Evolutionary conservation across 2,888 invertebrate species (phyloP), one percentile per base, ranked within the genome.

Genomic region (Dysmachus trigonus): DNA sequence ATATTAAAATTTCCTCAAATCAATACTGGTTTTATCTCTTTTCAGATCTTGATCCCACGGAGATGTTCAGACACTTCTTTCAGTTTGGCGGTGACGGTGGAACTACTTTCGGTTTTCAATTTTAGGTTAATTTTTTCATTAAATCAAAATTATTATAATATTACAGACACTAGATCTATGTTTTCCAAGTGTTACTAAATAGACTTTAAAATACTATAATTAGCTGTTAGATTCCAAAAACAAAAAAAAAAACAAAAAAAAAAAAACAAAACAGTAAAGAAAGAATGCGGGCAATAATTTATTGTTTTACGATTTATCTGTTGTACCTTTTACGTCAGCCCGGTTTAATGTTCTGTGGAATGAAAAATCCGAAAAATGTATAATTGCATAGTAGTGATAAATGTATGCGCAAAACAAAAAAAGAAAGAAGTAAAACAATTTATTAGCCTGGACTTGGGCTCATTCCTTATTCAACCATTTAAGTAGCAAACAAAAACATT

Each of bases 1-100:
- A n/a, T n/a, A n/a, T n/a, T n/a, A n/a, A n/a, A n/a, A n/a, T n/a
- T n/a, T n/a, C n/a, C n/a, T n/a, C n/a, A n/a, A 41, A 41, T 30
- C 31, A 81, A 41, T 1, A 53, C 0, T 51, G 6, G 15, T 30
- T 62, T 71, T 82, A 35, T 18, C 91, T 18, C 91, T 83, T 94
- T 95, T 89, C 94, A 93, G 95, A 96, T 91, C 94, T 97, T 89
- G 97, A 97, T 93, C 96, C 97, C 7, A 95, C 95, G 90, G 95
- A 95, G 91, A 95, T 97, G 91, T 97, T 97, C 94, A 96, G 96
- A 90, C 94, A 95, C 2, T 97, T 97, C 94, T 97, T 93, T 94
- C 94, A 90, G 89, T 94, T 94, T 88, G 94, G 94, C 91, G 93
- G 93, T 53, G 91, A 93, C 7, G 91, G 91, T 47, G 94, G 93